phyloP scores from a whole-genome alignment of 2,888 invertebrate species.

The Zonitis immaculata region DNA sequence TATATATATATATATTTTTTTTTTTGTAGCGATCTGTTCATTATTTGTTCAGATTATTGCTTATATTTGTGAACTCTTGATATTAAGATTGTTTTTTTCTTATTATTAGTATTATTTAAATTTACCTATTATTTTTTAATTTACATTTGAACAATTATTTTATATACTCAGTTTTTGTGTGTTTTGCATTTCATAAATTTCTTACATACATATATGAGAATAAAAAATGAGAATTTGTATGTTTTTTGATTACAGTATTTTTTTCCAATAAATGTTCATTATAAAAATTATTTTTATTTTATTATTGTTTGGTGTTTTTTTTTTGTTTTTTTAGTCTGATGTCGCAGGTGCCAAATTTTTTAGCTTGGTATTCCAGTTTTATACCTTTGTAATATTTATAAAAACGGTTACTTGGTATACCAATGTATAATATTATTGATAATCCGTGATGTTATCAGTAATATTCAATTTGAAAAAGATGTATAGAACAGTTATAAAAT shows the following conservation, averaged over 20 bases:
- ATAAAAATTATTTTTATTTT: constrained; percentile 27
- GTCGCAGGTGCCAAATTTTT: constrained; percentile 24
- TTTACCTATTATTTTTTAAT: background rate
- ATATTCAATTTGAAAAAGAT: constrained; percentile 10
- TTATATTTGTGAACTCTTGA: background rate
- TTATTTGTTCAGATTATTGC: background rate
- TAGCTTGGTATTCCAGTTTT: constrained; percentile 24
- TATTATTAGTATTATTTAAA: constrained; percentile 10
- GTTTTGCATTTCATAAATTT: constrained; percentile 14
- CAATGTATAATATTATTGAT: constrained; percentile 19
- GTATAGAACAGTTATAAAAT: constrained; percentile 20
- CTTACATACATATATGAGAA: constrained; percentile 32
- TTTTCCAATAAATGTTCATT: constrained; percentile 38
- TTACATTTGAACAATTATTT: background rate
- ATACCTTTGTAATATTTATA: constrained; percentile 24
- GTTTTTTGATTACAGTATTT: constrained; percentile 37
- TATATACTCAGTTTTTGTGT: constrained; percentile 13
- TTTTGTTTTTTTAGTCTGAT: constrained; percentile 10
- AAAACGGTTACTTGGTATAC: constrained; percentile 18
- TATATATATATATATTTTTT: background rate
- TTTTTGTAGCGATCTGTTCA: background rate
- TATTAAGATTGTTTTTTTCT: too few relatives aligned
- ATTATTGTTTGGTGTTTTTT: too few relatives aligned
- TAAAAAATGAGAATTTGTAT: constrained; percentile 31
- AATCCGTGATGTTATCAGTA: constrained; percentile 12